Percentiles rank a stretch among this genome's conserved stretches.
These are phyloP conservation scores for Chymomyza procnemis DNA, from an alignment of 2,888 invertebrate genomes.

Conservation along the genomic window DNA sequence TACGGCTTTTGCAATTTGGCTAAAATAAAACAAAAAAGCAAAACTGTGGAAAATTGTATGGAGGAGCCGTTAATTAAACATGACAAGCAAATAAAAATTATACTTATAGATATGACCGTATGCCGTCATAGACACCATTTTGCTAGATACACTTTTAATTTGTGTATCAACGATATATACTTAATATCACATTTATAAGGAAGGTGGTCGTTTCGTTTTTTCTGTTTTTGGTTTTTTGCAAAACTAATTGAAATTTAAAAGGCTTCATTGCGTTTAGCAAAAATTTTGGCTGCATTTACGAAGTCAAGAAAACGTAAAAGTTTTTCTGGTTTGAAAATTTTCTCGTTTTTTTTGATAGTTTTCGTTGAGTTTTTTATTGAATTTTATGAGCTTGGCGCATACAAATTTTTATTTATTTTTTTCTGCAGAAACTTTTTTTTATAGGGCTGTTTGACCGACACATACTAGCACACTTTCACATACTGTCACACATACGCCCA, in stretches of 20 bases:
- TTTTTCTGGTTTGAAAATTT: neutral
- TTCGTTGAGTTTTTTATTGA: constrained; percentile 16
- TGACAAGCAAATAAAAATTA: constrained; percentile 65
- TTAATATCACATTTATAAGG: neutral
- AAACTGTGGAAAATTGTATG: constrained; percentile 29
- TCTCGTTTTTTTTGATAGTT: neutral
- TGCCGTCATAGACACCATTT: constrained; percentile 37
- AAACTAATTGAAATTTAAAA: constrained; percentile 15
- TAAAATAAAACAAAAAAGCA: neutral
- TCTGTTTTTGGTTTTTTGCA: no score
- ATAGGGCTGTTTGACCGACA: neutral
- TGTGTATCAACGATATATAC: constrained; percentile 11
- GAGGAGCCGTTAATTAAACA: constrained; percentile 71
- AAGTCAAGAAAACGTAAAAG: neutral
- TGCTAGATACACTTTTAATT: neutral
- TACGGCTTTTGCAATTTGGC: constrained; percentile 40
- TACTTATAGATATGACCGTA: constrained; percentile 48
- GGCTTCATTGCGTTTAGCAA: neutral
- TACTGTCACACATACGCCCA: constrained; percentile 19
- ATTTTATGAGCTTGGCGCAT: constrained; percentile 34
- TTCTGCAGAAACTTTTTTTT: neutral
- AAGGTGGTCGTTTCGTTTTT: neutral
- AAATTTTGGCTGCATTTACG: no score
- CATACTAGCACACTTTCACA: constrained; percentile 15
- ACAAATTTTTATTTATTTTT: constrained; percentile 23